phyloP scores from a whole-genome alignment of 2,888 invertebrate species.

The Melitaea athalia region DNA sequence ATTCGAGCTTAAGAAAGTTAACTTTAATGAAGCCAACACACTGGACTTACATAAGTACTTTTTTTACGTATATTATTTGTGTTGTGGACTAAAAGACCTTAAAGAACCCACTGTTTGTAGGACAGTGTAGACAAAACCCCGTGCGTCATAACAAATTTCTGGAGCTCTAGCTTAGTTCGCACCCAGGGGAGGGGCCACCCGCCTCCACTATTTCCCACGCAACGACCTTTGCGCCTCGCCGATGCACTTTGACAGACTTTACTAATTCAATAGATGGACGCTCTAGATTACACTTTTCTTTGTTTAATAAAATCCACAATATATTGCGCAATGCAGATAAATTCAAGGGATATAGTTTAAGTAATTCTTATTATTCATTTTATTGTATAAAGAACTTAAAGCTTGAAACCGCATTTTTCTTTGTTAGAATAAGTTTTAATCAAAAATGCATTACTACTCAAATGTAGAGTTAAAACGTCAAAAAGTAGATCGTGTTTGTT shows the following conservation, averaged over 20 bases:
- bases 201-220: constrained; percentile 74
- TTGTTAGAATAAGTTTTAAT: background rate
- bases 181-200: constrained; percentile 56
- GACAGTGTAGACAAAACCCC: constrained; percentile 66
- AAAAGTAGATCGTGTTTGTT: no score
- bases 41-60: background rate
- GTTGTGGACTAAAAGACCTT: constrained; percentile 32
- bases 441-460: no score
- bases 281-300: constrained; percentile 49
- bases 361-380: background rate
- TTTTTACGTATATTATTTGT: constrained; percentile 18
- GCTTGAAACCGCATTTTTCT: background rate
- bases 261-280: constrained; percentile 81
- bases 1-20: background rate
- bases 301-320: constrained; percentile 38
- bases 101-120: constrained; percentile 47
- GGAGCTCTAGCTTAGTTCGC: constrained; percentile 71
- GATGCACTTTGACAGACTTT: constrained; percentile 82
- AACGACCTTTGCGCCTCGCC: constrained; percentile 81
- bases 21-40: background rate
- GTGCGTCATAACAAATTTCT: constrained; percentile 82
- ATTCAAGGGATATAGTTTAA: constrained; percentile 2
- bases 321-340: constrained; percentile 19
- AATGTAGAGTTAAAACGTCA: no score
- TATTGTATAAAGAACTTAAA: background rate